These are phyloP conservation scores for Chionodraco myersi DNA, from an alignment of 2,113 vertebrate genomes.

Conservation along the genomic window DNA sequence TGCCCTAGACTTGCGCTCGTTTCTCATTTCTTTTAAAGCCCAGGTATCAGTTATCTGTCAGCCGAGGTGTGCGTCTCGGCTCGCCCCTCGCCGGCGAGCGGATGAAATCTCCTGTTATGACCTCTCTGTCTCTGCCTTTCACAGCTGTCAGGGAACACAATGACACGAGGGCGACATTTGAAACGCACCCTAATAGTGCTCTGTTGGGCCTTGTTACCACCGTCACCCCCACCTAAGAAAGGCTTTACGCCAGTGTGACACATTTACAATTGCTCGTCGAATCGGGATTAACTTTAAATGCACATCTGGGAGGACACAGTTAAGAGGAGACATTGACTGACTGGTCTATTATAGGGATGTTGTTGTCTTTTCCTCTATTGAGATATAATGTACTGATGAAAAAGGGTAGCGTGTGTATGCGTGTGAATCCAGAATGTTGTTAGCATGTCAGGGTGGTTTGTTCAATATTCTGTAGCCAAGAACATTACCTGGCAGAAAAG, in stretches of 20 bases:
- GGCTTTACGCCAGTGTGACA: slow-evolving; percentile 45
- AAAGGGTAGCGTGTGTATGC: not conserved
- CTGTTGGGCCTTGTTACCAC: slow-evolving; percentile 66
- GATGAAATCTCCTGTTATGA: slow-evolving; percentile 69
- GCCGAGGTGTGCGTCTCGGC: slow-evolving; percentile 56
- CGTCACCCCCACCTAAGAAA: slow-evolving; percentile 39
- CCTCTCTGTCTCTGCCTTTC: slow-evolving; percentile 74
- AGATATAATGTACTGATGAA: slow-evolving; percentile 28
- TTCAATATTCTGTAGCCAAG: not conserved
- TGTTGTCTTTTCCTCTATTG: slow-evolving; percentile 57
- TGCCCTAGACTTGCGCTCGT: slow-evolving; percentile 77
- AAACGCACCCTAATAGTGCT: slow-evolving; percentile 61
- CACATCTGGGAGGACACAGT: slow-evolving; percentile 48
- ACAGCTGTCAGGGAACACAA: slow-evolving; percentile 71
- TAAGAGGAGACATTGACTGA: slow-evolving; percentile 41
- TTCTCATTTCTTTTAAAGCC: slow-evolving; percentile 85
- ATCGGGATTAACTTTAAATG: slow-evolving; percentile 68
- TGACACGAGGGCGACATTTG: slow-evolving; percentile 63
- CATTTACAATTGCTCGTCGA: slow-evolving; percentile 52
- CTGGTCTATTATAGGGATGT: slow-evolving; percentile 46
- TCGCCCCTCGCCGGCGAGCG: slow-evolving; percentile 43
- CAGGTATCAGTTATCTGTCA: slow-evolving; percentile 80
- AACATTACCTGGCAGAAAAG: not conserved
- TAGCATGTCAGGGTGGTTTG: slow-evolving; percentile 1
- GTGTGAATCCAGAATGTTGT: slow-evolving; percentile 19